Base-by-base conservation (phyloP, 2,888 invertebrate species). In the Lasioglossum malachurum region DNA sequence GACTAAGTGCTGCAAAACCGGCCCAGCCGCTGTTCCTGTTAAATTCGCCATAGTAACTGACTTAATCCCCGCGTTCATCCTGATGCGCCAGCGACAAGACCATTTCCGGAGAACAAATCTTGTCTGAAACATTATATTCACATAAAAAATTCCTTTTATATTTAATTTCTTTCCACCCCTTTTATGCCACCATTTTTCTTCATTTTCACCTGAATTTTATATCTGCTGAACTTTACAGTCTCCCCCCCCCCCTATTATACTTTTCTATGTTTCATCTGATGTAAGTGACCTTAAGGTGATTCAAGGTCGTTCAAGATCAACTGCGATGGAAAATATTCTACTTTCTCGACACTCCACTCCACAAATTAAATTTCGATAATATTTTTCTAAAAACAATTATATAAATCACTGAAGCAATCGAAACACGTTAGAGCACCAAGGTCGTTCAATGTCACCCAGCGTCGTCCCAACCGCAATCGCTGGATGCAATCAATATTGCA, bases 1-100 rank as follows among this genome's bases (percentile, higher is more conserved):
- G 64, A 67, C 80, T 80, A 86, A 90, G 87, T 84, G 87, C 82
- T 78, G 83, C 74, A 79, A 85, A 84, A 88, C 87, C 78, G 73
- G 69, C 67, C 67, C 64, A 19, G 27, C n/a, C 53, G 23, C 75
- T 74, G 49, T 71, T 72, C 73, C 38, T 72, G 53, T 72, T 49
- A 71, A 64, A 69, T 31, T 75, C 69, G 74, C 64, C 57, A 60
- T 86, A 81, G 73, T 71, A 53, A 49, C 77, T 2, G 73, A 44
- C 69, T 16, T 73, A n/a, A 38, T 35, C 41, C 49, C 49, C 4
- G 35, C 1, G 23, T 19, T 38, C 14, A 35, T 35, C 16, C 35
- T 8, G 3, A 67, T 35, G 35, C 67, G 27, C 0, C n/a, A 10
- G 41, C 35, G 67, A 67, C 67, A 23, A 67, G 23, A 67, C 35